Evolutionary conservation across 2,797 vertebrate species (phyloP).

Genomic region (Uromys caudimaculatus): DNA sequence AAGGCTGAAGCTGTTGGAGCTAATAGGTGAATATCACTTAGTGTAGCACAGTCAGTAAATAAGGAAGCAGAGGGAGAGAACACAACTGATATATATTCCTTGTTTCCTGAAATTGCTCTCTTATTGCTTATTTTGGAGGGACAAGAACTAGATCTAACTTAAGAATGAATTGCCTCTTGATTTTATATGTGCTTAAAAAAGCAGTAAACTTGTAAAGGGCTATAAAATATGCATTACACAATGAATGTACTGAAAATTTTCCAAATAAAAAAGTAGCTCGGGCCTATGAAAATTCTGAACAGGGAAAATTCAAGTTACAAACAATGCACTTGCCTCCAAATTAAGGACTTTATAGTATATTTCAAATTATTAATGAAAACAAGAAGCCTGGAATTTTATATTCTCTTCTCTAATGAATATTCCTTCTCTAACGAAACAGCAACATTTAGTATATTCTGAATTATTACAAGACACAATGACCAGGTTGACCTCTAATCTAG

Average conservation of each 20-base stretch:
- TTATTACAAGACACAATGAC: conserved; percentile 34
- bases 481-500: conserved; percentile 29
- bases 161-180: background rate
- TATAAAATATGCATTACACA: background rate
- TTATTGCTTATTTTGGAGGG: background rate
- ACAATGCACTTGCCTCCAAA: background rate
- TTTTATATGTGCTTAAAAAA: background rate
- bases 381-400: background rate
- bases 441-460: conserved; percentile 16
- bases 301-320: conserved; percentile 12
- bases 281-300: background rate
- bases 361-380: conserved; percentile 39
- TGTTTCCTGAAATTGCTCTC: background rate
- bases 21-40: conserved; percentile 4
- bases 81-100: background rate
- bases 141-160: background rate
- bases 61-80: background rate
- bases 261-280: background rate
- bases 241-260: conserved; percentile 23
- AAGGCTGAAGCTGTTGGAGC: background rate
- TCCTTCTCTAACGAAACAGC: conserved; percentile 11
- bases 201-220: background rate
- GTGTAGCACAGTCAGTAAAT: background rate
- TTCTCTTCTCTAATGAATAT: background rate
- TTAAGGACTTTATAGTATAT: background rate